These are phyloP conservation scores for Anguilla japonica DNA, from an alignment of 2,113 vertebrate genomes.

Conservation along the genomic window DNA sequence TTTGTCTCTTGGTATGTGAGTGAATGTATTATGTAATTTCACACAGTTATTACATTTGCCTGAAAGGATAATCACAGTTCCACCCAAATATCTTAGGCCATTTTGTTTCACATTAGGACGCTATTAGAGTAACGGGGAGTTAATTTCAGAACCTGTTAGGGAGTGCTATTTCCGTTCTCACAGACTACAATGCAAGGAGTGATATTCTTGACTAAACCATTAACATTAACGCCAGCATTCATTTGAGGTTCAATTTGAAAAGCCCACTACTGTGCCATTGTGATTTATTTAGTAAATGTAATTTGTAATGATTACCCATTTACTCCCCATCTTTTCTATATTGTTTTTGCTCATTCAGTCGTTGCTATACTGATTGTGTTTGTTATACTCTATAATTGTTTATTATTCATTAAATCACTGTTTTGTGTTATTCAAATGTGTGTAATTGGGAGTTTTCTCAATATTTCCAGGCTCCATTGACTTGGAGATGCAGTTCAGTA, in stretches of 20 bases:
- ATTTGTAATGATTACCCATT: not conserved
- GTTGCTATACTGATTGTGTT: not conserved
- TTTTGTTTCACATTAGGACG: not conserved
- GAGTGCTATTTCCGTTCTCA: not conserved
- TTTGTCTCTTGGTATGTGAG: not conserved
- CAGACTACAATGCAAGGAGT: not conserved
- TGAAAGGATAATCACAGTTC: not conserved
- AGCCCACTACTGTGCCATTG: not conserved
- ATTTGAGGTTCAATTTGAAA: not conserved
- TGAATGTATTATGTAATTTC: not conserved
- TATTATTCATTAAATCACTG: slow-evolving; percentile 4
- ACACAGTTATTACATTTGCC: not conserved
- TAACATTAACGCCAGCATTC: not conserved
- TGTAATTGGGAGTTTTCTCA: not conserved
- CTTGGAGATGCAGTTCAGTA: not conserved
- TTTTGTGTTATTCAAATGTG: not conserved
- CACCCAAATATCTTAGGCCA: not conserved
- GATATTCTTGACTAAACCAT: not conserved
- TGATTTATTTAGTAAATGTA: not conserved
- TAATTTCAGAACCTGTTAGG: not conserved
- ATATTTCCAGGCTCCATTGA: not conserved
- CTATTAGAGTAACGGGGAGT: not conserved
- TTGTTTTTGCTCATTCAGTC: not conserved
- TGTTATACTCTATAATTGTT: not conserved
- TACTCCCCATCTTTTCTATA: not conserved